Base-by-base conservation (phyloP, 2,797 vertebrate genomes). In the Amblyopsis hoosieri region DNA sequence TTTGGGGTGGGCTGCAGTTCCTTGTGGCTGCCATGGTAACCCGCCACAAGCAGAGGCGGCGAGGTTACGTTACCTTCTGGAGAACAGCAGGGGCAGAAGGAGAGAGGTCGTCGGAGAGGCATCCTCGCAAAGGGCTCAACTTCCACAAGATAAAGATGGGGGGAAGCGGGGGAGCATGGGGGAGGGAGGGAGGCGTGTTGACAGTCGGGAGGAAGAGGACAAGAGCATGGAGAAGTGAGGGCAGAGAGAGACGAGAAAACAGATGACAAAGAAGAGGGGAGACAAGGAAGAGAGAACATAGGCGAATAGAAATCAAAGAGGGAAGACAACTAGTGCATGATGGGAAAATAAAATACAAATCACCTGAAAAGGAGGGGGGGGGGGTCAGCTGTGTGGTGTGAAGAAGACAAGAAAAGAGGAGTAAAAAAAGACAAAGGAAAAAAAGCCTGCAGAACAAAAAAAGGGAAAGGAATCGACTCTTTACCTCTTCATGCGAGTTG, bases 11-110 rank as follows among this genome's bases (percentile, higher is more conserved):
- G 45, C 75, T 74, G 83, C 80, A 64, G 83, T 85, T 87, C 81
- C 91, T 68, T 80, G 75, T 13, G 46, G 76, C 75, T 78, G 82
- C 91, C 90, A 79, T 7, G 51, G 84, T 82, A 92, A 91, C 90
- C 89, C 70, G 79, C 83, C 86, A 87, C 84, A 79, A 74, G 56
- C 67, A 53, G 80, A 82, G 81, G 85, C 76, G 82, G 85, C 79
- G 71, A 88, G 84, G 91, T 94, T 95, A 96, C 94, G 14, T 98
- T 99, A 99, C 97, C 97, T 99, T 99, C 94, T 72, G 95, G 94
- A 93, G 94, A 94, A 94, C 97, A 99, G 97, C 97, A 99, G 92
- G 94, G 95, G 93, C 97, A 99, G 94, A 99, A 94, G 95, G 95
- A 98, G 93, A 98, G 93, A 86, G 96, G 93, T 97, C 97, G 95